Evolutionary conservation across 2,888 invertebrate genomes (phyloP).

Genomic region (Caradrina clavipalpis): DNA sequence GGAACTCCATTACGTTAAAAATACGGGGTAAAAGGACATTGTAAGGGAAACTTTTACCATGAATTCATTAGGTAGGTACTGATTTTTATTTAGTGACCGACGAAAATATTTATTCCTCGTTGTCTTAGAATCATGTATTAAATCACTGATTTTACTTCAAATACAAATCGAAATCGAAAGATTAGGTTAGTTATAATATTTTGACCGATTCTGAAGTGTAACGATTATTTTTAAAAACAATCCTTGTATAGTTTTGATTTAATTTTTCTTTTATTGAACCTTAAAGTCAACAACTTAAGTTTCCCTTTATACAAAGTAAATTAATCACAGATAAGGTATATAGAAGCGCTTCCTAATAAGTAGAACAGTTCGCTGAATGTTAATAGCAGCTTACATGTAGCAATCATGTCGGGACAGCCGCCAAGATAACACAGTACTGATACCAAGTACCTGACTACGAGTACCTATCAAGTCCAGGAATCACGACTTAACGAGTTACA

Average conservation of each 20-base stretch:
- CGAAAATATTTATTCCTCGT: no score
- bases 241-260: not conserved
- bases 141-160: no score
- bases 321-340: not conserved
- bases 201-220: slow-evolving; percentile 9
- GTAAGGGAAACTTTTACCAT: no score
- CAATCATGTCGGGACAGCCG: slow-evolving; percentile 32
- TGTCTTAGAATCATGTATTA: not conserved
- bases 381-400: slow-evolving; percentile 22
- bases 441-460: slow-evolving; percentile 9
- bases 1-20: not conserved
- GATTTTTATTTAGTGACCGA: no score
- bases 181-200: no score
- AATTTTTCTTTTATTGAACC: not conserved
- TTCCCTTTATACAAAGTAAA: not conserved
- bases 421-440: slow-evolving; percentile 47
- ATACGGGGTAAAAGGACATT: no score
- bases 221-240: not conserved
- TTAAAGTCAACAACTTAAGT: slow-evolving; percentile 2
- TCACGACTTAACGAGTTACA: slow-evolving; percentile 43
- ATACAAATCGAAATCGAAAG: no score
- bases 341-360: not conserved
- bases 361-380: slow-evolving; percentile 4
- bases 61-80: no score
- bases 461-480: slow-evolving; percentile 26